phyloP scores from a whole-genome alignment of 2,797 vertebrate genomes.

The Poeciliopsis paucimaculata region DNA sequence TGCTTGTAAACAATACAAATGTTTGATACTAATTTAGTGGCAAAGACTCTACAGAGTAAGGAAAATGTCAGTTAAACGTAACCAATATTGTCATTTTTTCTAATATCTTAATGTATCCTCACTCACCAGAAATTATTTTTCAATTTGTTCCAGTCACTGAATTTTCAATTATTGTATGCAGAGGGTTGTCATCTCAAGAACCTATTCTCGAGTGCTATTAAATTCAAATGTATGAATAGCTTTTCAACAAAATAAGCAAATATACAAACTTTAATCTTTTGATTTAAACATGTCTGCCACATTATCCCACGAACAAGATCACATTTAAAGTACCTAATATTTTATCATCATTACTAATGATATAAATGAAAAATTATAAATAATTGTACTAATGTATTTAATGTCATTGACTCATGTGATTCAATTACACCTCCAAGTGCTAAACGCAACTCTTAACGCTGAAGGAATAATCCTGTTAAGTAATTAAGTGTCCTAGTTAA shows the following conservation, averaged over 20 bases:
- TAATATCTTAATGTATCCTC: neutral
- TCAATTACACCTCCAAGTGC: neutral
- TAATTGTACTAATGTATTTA: neutral
- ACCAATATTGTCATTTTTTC: neutral
- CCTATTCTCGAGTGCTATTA: neutral
- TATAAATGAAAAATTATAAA: neutral
- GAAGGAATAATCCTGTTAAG: neutral
- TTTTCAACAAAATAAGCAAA: neutral
- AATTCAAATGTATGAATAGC: neutral
- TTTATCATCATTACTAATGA: neutral
- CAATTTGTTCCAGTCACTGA: neutral
- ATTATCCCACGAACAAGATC: neutral
- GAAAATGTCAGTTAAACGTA: neutral
- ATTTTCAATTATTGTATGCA: neutral
- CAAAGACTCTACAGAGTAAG: neutral
- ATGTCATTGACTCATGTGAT: neutral
- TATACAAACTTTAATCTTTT: neutral
- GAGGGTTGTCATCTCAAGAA: neutral
- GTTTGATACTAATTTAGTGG: neutral
- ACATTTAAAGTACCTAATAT: neutral
- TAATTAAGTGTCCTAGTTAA: neutral
- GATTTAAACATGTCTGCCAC: neutral
- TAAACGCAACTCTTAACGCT: neutral
- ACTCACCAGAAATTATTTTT: neutral
- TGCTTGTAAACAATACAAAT: neutral